Evolutionary conservation across 1,140 invertebrate species (phyloP), one percentile per base, ranked within the genome.

Genomic region (Hyposmocoma kahamanoa): DNA sequence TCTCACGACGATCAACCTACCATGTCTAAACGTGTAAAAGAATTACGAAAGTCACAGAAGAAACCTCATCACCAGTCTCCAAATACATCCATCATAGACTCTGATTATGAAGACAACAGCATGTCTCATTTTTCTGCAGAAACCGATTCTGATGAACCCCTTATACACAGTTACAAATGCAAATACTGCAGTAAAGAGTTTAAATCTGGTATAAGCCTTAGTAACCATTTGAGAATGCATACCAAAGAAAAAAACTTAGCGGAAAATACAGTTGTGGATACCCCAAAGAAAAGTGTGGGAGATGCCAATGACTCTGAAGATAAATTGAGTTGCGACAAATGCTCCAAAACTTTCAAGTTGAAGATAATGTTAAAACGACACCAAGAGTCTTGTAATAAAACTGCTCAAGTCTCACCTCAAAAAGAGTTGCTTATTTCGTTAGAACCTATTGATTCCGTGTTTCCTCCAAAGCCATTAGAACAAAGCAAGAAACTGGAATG

Each of bases 281-380:
- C 56, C 21, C 67, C 65, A 1, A 56, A 22, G 26, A 10, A 57
- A 5, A 56, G 42, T 13, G 30, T 39, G 1, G 61, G 50, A n/a
- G 69, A 74, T 18, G 67, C 73, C 1, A 24, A 46, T 0, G 72
- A 79, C 20, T 66, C 56, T n/a, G 70, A 79, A 3, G 67, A 75
- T 24, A 72, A 75, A 41, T 53, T 79, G 10, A 66, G 46, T 3
- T 87, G 84, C 42, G 67, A 78, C 0, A 75, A 71, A 49, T 87
- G 86, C 47, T 73, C 67, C 6, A 85, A 82, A 47, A 69, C 65
- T 3, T 86, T 85, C 43, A 87, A 85, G 48, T 62, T 84, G 32
- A 84, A 86, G 41, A 76, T 79, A n/a, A 76, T 79, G 72, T 47
- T 79, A 30, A 76, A 76, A 24, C 57, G 72, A 2, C 75, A 79